These are phyloP conservation scores for Macrocentrus cingulum DNA, from an alignment of 1,140 invertebrate genomes.

Conservation along the genomic window DNA sequence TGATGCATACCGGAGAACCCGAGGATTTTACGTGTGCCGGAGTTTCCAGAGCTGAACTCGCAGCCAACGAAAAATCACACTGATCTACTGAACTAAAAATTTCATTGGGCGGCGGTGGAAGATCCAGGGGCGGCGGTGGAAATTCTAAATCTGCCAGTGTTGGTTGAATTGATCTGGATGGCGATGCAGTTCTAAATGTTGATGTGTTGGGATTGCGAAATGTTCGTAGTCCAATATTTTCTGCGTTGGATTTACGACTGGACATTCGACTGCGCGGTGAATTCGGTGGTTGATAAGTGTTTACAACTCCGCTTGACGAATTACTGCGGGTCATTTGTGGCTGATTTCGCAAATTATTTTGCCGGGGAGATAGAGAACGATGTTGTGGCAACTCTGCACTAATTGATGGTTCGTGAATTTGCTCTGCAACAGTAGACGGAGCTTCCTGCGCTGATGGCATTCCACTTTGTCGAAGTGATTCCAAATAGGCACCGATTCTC, in stretches of 20 bases:
- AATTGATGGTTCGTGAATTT: conserved; percentile 27
- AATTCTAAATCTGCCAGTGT: conserved; percentile 80
- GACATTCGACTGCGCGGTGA: conserved; percentile 60
- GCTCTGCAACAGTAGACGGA: conserved; percentile 43
- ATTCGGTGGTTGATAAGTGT: conserved; percentile 64
- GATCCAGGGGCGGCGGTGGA: conserved; percentile 76
- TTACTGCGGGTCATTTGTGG: conserved; percentile 84
- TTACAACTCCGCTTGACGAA: conserved; percentile 77
- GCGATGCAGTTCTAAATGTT: conserved; percentile 61
- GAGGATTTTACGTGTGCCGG: conserved; percentile 29
- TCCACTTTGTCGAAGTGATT: conserved; percentile 84
- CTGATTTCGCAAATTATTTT: conserved; percentile 66
- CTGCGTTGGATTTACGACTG: conserved; percentile 49
- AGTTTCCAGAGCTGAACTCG: conserved; percentile 27
- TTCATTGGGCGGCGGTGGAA: conserved; percentile 69
- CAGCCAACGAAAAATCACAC: neutral
- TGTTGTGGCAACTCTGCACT: conserved; percentile 39
- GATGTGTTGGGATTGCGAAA: conserved; percentile 61
- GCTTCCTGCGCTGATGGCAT: conserved; percentile 60
- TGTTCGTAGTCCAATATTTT: conserved; percentile 56
- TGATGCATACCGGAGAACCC: conserved; percentile 49
- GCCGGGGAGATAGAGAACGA: conserved; percentile 59
- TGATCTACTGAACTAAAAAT: conserved; percentile 29
- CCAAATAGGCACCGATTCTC: conserved; percentile 92
- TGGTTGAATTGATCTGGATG: conserved; percentile 64